A percentile compares a stretch with the other conserved stretches of the same genome.
Evolutionary conservation across 2,113 vertebrate species (phyloP).

Genomic region (Arvicanthis niloticus): DNA sequence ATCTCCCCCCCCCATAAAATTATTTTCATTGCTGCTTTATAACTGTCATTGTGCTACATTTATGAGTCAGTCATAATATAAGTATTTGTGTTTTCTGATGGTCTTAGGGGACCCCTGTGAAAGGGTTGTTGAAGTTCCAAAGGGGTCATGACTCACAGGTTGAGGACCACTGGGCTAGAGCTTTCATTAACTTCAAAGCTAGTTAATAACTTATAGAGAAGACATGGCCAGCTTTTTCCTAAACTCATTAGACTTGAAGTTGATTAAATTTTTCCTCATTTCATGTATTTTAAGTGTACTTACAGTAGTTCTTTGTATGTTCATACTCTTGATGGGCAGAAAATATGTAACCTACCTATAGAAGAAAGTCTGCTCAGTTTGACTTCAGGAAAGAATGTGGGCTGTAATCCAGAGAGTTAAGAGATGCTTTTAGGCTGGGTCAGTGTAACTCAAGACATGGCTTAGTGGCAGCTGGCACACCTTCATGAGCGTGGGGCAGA

Average conservation of each 20-base stretch:
- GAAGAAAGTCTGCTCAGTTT: not conserved
- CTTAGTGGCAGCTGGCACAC: not conserved
- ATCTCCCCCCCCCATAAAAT: too few relatives aligned
- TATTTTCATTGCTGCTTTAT: not conserved
- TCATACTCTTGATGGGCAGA: not conserved
- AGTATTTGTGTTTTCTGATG: not conserved
- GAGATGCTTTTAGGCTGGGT: not conserved
- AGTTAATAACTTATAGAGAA: not conserved
- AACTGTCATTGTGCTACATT: not conserved
- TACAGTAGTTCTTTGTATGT: not conserved
- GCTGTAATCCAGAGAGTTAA: not conserved
- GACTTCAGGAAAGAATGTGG: not conserved
- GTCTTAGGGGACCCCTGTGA: not conserved
- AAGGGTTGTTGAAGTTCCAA: not conserved
- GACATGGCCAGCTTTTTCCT: not conserved
- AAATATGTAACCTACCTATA: not conserved
- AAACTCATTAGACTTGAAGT: not conserved
- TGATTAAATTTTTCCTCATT: not conserved
- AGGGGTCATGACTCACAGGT: not conserved
- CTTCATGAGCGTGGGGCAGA: not conserved
- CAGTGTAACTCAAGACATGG: not conserved
- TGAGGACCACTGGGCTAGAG: not conserved
- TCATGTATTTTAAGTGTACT: not conserved
- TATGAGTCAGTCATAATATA: not conserved
- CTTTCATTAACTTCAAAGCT: not conserved